phyloP scores from a whole-genome alignment of 2,888 invertebrate genomes.

The Drosophila paracracens region DNA sequence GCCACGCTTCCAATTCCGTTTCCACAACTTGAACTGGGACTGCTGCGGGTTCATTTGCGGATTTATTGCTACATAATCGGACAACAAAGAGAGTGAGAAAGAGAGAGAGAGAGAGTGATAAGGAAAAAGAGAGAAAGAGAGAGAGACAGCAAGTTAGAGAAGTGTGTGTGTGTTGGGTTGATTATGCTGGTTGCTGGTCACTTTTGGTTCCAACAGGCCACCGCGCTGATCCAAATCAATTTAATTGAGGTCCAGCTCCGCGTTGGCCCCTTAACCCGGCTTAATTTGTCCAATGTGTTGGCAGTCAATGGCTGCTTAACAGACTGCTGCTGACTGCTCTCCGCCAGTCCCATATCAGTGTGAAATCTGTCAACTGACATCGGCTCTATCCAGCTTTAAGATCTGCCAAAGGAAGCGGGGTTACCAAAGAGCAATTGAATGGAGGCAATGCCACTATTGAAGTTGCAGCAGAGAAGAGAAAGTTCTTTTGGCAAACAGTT shows the following conservation, averaged over 20 bases:
- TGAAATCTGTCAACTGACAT: slow-evolving; percentile 49
- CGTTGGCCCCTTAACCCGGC: slow-evolving; percentile 60
- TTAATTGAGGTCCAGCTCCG: slow-evolving; percentile 70
- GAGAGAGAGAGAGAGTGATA: slow-evolving; percentile 1
- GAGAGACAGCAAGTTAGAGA: slow-evolving; percentile 12
- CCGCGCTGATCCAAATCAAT: slow-evolving; percentile 74
- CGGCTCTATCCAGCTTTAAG: slow-evolving; percentile 18
- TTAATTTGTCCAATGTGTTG: slow-evolving; percentile 64
- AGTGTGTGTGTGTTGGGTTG: slow-evolving; percentile 22
- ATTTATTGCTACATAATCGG: slow-evolving; percentile 69
- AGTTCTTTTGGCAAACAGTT: not conserved
- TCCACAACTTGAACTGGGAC: slow-evolving; percentile 25
- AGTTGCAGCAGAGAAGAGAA: not conserved
- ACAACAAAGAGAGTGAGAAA: slow-evolving; percentile 21
- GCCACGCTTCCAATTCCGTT: slow-evolving; percentile 46
- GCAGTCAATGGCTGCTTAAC: slow-evolving; percentile 39
- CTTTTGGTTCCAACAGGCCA: slow-evolving; percentile 31
- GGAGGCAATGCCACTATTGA: not conserved
- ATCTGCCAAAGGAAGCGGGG: slow-evolving; percentile 48
- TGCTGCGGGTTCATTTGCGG: slow-evolving; percentile 76
- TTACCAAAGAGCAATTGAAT: slow-evolving; percentile 40
- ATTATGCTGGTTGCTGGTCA: slow-evolving; percentile 54
- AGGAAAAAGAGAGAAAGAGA: not conserved
- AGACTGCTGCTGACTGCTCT: slow-evolving; percentile 9
- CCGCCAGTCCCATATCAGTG: slow-evolving; percentile 34